Conservation (phyloP, 2,113 vertebrate genomes). For the Pelusios castaneus region DNA sequence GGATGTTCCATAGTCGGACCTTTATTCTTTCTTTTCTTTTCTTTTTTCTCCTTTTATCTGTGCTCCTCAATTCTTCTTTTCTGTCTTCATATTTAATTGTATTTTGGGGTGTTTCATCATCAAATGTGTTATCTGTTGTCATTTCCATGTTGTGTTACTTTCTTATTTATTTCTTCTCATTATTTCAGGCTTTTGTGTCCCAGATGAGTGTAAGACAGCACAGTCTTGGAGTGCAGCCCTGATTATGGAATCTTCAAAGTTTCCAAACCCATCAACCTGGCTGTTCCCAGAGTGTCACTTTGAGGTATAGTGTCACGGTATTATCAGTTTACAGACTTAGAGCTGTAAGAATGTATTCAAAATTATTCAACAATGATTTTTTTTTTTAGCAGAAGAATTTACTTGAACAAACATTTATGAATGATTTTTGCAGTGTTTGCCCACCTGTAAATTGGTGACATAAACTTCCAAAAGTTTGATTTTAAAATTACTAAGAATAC, state of each 20-base stretch:
- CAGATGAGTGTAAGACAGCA: too few relatives aligned
- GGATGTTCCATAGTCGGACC: not conserved
- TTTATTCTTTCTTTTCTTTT: not conserved
- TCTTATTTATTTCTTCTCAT: not conserved
- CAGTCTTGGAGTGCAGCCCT: too few relatives aligned
- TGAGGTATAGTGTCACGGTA: not conserved
- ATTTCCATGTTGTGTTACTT: not conserved
- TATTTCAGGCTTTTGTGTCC: not conserved
- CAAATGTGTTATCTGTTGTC: not conserved
- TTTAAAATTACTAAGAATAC: not conserved
- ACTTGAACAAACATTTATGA: not conserved
- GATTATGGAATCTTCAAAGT: too few relatives aligned
- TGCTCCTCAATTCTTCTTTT: not conserved
- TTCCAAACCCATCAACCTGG: too few relatives aligned
- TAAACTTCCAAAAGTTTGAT: not conserved
- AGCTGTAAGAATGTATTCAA: not conserved
- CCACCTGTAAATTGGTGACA: not conserved
- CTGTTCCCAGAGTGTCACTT: too few relatives aligned
- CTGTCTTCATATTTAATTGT: not conserved
- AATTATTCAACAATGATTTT: not conserved
- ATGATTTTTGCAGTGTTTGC: not conserved
- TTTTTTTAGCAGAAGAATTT: not conserved
- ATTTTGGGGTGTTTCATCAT: not conserved
- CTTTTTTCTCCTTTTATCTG: rapidly evolving
- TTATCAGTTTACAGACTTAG: not conserved